phyloP scores from a whole-genome alignment of 2,888 invertebrate genomes.

The Lasioglossum zephyrum region DNA sequence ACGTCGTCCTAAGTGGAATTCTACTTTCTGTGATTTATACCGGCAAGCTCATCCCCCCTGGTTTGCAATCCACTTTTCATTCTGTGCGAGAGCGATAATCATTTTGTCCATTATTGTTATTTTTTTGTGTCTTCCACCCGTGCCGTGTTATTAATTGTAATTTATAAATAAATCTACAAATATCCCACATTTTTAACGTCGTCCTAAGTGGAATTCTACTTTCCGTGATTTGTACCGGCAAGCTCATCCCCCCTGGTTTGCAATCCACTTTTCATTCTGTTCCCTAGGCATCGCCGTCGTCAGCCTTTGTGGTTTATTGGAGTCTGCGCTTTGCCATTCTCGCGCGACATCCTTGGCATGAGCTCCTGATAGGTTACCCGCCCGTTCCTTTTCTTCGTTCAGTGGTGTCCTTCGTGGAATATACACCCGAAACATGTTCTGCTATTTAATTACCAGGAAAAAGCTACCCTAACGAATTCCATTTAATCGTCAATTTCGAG shows the following conservation, averaged over 20 bases:
- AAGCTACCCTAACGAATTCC: background rate
- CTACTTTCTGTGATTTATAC: conserved; percentile 23
- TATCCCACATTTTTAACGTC: background rate
- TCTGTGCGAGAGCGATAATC: too few relatives aligned
- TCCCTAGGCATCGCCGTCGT: conserved; percentile 2
- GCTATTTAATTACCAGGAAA: background rate
- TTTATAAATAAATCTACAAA: too few relatives aligned
- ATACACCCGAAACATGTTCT: background rate
- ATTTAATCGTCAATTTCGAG: background rate
- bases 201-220: background rate
- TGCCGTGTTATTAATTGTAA: too few relatives aligned
- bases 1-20: background rate
- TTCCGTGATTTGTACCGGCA: conserved; percentile 24
- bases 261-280: conserved; percentile 20
- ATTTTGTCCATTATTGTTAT: too few relatives aligned
- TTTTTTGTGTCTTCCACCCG: too few relatives aligned
- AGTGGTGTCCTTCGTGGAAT: conserved; percentile 44
- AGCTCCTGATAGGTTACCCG: conserved; percentile 78
- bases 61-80: conserved; percentile 25
- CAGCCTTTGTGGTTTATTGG: conserved; percentile 54
- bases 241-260: conserved; percentile 15
- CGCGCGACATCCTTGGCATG: conserved; percentile 71
- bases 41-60: conserved; percentile 16
- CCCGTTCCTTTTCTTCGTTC: conserved; percentile 78
- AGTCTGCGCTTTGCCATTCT: conserved; percentile 75